Evolutionary conservation across 2,797 vertebrate genomes (phyloP).

Genomic region (Numenius phaeopus): DNA sequence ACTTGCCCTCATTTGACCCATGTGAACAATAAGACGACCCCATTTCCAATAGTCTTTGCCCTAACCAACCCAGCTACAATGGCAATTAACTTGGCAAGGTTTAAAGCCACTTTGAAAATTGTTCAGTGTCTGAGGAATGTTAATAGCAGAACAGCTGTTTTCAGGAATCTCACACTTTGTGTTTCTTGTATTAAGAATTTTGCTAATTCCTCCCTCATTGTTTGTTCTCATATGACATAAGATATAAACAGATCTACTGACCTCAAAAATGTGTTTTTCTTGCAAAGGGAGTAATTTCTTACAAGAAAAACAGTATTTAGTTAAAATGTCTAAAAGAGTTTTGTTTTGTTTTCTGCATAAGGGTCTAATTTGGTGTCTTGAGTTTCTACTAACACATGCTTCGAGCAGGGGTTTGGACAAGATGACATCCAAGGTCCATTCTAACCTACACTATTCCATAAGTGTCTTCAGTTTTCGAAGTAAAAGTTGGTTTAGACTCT

Average conservation of each 20-base stretch:
- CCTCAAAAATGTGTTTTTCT: conserved; percentile 65
- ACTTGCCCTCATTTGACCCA: conserved; percentile 51
- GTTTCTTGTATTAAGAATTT: conserved; percentile 59
- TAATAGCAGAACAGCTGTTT: conserved; percentile 65
- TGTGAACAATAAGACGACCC: conserved; percentile 11
- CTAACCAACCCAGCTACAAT: conserved; percentile 26
- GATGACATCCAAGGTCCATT: background rate
- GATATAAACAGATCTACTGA: conserved; percentile 55
- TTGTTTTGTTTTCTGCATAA: conserved; percentile 38
- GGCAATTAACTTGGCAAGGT: conserved; percentile 55
- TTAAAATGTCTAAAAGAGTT: background rate
- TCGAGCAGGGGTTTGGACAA: background rate
- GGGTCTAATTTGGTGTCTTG: conserved; percentile 8
- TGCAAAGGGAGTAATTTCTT: conserved; percentile 36
- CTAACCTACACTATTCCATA: background rate
- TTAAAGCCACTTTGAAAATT: conserved; percentile 59
- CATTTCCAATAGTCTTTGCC: conserved; percentile 54
- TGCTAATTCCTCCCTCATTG: conserved; percentile 60
- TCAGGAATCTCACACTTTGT: conserved; percentile 56
- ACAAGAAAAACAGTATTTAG: conserved; percentile 29
- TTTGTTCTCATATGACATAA: conserved; percentile 53
- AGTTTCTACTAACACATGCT: background rate
- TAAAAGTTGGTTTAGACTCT: background rate
- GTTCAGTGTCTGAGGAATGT: conserved; percentile 44
- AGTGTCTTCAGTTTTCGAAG: background rate